Evolutionary conservation across 2,888 invertebrate genomes (phyloP), one percentile per base, ranked within the genome.

Genomic region (Epicampocera succincta): DNA sequence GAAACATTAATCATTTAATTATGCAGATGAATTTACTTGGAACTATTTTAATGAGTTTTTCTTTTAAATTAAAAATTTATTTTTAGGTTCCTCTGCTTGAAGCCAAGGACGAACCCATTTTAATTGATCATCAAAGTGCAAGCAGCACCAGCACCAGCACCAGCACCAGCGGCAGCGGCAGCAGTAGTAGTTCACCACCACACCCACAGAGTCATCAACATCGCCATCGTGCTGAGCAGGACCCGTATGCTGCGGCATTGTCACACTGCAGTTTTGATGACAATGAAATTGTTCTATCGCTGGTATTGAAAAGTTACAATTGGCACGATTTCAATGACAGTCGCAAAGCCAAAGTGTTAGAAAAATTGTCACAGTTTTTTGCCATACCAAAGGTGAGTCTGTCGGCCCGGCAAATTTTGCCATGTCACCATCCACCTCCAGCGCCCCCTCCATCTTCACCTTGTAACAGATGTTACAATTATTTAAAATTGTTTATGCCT

Each of bases 341-440:
- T 81, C 90, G 90, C 80, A 87, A 87, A 50, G 85, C 86, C 25
- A 88, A 89, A 86, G 88, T 91, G 56, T 86, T 90, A 38, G 86
- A 88, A 60, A 91, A 91, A 83, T 84, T 91, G 75, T 88, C 91
- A 33, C 90, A 89, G 84, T 91, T 91, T 87, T 91, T 91, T 86
- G 90, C 88, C 84, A 89, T 91, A 86, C 91, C 91, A 74, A 90
- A 89, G 88, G 91, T 91, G 85, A 84, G 80, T 71, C 19, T 3
- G n/a, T 17, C 29, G 17, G 46, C 58, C 3, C 19, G 25, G 15
- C 13, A 19, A n/a, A n/a, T n/a, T n/a, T n/a, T n/a, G 42, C 12
- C n/a, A 1, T 72, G 19, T 33, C 21, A 11, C 12, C 48, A 46
- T 33, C 12, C 48, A 13, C 8, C 54, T 29, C 54, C 29, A 29